Base-by-base conservation (phyloP, 2,888 invertebrate species). In the Gordius sp. region DNA sequence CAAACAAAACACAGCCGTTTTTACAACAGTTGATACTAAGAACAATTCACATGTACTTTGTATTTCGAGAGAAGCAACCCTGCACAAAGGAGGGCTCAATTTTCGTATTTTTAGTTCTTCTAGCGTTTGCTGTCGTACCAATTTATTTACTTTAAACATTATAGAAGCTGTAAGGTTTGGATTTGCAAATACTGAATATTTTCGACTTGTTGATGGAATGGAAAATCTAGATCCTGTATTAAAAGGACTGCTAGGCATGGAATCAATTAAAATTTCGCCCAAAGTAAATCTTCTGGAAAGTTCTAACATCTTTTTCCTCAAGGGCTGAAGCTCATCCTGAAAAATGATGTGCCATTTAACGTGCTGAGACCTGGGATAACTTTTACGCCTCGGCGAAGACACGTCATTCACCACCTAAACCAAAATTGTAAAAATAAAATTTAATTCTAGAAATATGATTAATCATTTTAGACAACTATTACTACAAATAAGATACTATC, bases 301-400 rank as follows among this genome's bases (percentile, higher is more conserved):
- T n/a, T 47, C 47, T n/a, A 47, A 4, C 4, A 13, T 47, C 8
- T 4, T 20, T 47, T 20, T 8, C 20, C 47, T n/a, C 47, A 13
- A 13, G 20, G n/a, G n/a, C n/a, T 20, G 4, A 47, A 4, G 8
- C 4, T 8, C 16, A n/a, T 47, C 47, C 23, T 47, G n/a, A 20
- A 47, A 47, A 20, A 47, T 47, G 4, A 23, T 47, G 47, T 47
- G 47, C 47, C 47, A 47, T 47, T 47, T 47, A 4, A 47, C 47
- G n/a, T 47, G 8, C 20, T 47, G 13, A 20, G 20, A 47, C 4
- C 23, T 8, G 8, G 47, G 47, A 23, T n/a, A 47, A 20, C 47
- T 47, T n/a, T 20, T 20, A 20, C 47, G 47, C 8, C 47, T 8
- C 16, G 47, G 47, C 39, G 8, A 8, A n/a, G 39, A 33, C 8